These are phyloP conservation scores for Turritopsis rubra DNA, from an alignment of 30 jellyfish, hydroid and myxozoan species.

Conservation along the genomic window DNA sequence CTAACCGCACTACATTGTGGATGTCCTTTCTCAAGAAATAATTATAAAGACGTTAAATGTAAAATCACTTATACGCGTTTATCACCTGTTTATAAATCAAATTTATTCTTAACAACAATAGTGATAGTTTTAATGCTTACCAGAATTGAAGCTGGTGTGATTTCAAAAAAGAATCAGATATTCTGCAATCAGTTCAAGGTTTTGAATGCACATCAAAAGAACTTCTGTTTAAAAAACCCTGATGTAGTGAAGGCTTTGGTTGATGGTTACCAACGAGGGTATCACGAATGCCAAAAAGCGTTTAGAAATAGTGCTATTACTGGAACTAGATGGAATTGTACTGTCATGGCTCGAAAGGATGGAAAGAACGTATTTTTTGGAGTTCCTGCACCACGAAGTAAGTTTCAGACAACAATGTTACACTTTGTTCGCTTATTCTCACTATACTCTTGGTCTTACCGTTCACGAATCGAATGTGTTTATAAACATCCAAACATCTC, in stretches of 20 bases:
- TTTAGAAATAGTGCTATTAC: constrained; percentile 14
- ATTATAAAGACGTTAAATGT: neutral
- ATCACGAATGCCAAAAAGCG: constrained; percentile 14
- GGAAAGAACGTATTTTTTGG: constrained; percentile 7
- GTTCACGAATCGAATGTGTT: too few relatives aligned
- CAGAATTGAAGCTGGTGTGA: neutral
- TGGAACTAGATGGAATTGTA: constrained; percentile 29
- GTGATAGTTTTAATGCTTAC: neutral
- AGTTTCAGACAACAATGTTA: neutral
- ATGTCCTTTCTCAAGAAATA: neutral
- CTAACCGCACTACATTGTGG: neutral
- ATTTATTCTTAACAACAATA: neutral
- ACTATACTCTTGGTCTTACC: too few relatives aligned
- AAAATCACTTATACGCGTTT: neutral
- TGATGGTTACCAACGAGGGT: neutral
- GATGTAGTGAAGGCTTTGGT: neutral
- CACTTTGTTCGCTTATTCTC: too few relatives aligned
- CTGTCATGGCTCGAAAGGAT: neutral
- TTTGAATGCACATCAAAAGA: neutral
- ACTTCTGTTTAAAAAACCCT: neutral
- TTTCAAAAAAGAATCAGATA: neutral
- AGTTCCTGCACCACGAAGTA: neutral
- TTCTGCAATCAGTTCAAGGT: neutral
- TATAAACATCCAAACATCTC: too few relatives aligned
- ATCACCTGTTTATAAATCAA: neutral